Percentiles rank a stretch among this genome's conserved stretches.
phyloP scores from a whole-genome alignment of 1,140 invertebrate species.

The Ips typographus region DNA sequence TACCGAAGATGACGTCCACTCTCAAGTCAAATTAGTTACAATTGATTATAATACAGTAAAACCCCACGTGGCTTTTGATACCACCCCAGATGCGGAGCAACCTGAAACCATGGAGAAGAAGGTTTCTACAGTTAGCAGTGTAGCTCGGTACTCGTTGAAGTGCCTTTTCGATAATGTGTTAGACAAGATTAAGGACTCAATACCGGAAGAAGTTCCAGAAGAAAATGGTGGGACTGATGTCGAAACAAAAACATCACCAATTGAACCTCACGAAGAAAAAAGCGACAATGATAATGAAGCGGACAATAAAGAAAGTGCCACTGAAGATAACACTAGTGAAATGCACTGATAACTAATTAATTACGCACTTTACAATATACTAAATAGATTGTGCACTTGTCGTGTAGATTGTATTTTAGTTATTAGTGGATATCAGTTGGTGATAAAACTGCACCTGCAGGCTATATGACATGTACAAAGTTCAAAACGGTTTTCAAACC shows the following conservation, averaged over 20 bases:
- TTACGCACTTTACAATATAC: no score
- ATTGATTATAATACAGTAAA: conserved; percentile 38
- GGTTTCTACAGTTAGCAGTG: conserved; percentile 19
- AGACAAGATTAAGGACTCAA: background rate
- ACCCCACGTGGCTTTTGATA: conserved; percentile 38
- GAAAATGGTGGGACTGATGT: background rate
- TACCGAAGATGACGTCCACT: conserved; percentile 15
- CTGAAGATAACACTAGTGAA: background rate
- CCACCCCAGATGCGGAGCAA: background rate
- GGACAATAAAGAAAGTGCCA: background rate
- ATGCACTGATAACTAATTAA: no score
- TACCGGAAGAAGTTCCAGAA: background rate
- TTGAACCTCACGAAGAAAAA: background rate
- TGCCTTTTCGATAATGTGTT: conserved; percentile 15
- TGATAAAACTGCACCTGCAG: no score
- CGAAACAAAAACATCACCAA: background rate
- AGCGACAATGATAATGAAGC: background rate
- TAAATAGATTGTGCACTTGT: no score
- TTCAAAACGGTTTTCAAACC: no score
- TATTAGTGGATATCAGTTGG: no score
- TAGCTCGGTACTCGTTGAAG: conserved; percentile 14
- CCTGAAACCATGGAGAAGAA: background rate
- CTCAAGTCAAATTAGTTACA: conserved; percentile 27
- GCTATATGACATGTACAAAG: no score
- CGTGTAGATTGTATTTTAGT: no score